phyloP scores from a whole-genome alignment of 2,888 invertebrate species.

The Mesorhabditis belari region DNA sequence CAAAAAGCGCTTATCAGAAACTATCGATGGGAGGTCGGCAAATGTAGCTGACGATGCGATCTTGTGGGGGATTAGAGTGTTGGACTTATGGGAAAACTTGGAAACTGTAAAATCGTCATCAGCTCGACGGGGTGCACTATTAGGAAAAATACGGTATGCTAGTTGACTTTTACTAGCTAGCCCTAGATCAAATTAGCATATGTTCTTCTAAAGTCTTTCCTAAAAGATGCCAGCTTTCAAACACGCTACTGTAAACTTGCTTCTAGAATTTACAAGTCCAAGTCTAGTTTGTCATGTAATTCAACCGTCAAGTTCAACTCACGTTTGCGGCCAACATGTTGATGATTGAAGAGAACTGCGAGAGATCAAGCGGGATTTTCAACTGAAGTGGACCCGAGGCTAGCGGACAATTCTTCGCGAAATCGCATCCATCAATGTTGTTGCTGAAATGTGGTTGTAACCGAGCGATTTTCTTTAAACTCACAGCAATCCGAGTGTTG shows the following conservation, averaged over 20 bases:
- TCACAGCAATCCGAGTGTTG: slow-evolving; percentile 40
- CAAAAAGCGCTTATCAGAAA: not conserved
- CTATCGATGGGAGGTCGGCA: no score
- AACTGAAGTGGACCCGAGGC: slow-evolving; percentile 36
- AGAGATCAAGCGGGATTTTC: slow-evolving; percentile 34
- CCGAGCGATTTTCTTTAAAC: slow-evolving; percentile 8
- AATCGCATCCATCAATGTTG: slow-evolving; percentile 43
- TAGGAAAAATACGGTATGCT: no score
- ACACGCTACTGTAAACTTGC: no score
- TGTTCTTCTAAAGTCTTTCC: not conserved
- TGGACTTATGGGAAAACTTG: no score
- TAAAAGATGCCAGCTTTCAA: no score
- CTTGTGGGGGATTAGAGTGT: no score
- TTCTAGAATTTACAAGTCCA: no score
- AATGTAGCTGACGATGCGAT: no score
- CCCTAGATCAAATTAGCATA: not conserved
- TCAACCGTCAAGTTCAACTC: slow-evolving; percentile 15
- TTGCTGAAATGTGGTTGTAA: slow-evolving; percentile 15
- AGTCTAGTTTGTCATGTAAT: no score
- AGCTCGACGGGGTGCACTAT: no score
- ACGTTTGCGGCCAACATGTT: slow-evolving; percentile 38
- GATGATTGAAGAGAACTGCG: slow-evolving; percentile 36
- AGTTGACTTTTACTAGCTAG: no score
- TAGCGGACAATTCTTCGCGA: slow-evolving; percentile 45
- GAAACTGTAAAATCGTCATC: no score